These are phyloP conservation scores for Acrocyrtus sp. DNA, from an alignment of 2,888 invertebrate species.

Conservation along the genomic window DNA sequence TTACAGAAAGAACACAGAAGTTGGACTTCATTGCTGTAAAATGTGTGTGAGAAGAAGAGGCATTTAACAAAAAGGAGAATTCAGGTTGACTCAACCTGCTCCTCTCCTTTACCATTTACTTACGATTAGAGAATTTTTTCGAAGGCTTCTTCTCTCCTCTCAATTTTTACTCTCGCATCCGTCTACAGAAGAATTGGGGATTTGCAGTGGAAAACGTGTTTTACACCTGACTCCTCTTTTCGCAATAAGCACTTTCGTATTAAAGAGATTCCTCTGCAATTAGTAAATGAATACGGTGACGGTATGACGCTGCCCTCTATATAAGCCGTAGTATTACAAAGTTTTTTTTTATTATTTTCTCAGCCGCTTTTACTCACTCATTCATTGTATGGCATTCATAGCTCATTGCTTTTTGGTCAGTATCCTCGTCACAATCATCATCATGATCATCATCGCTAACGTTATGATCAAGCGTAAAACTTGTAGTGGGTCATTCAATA, in stretches of 20 bases:
- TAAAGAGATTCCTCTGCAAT: neutral
- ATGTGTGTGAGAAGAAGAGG: too few species aligned
- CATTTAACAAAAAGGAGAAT: constrained; percentile 10
- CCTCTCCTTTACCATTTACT: constrained; percentile 8
- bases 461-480: constrained; percentile 1
- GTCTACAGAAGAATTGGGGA: neutral
- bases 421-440: constrained; percentile 9
- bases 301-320: neutral
- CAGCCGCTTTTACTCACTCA: constrained; percentile 8
- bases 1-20: neutral
- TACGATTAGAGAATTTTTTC: too few species aligned
- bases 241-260: neutral
- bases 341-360: too few species aligned
- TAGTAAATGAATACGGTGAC: neutral
- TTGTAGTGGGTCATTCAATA: constrained; percentile 39
- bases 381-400: constrained; percentile 31
- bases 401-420: too few species aligned
- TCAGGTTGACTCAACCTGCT: constrained; percentile 35
- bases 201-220: constrained; percentile 47
- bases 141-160: constrained; percentile 25
- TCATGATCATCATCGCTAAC: neutral
- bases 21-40: neutral
- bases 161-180: constrained; percentile 6
- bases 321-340: too few species aligned
- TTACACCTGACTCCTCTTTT: constrained; percentile 36